These are phyloP conservation scores for Nemapogon koenigi DNA, from an alignment of 2,888 invertebrate species.

Conservation along the genomic window DNA sequence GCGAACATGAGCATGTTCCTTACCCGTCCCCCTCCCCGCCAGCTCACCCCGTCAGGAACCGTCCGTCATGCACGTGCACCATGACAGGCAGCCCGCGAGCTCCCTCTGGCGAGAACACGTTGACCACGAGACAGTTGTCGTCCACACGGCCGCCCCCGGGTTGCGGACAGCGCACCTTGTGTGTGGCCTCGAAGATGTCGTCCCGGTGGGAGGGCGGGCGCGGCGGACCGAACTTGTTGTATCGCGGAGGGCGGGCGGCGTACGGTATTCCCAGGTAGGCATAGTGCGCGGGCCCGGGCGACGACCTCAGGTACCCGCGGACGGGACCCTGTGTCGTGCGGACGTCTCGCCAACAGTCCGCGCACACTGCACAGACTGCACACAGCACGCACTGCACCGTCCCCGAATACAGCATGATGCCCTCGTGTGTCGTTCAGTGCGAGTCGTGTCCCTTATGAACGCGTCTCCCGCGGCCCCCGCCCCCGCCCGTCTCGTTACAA, in stretches of 20 bases:
- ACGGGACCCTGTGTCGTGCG: constrained; percentile 35
- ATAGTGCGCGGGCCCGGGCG: constrained; percentile 33
- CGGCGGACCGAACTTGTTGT: constrained; percentile 38
- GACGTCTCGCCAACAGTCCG: constrained; percentile 29
- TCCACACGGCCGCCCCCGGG: constrained; percentile 21
- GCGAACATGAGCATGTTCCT: neutral
- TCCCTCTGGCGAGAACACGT: constrained; percentile 40
- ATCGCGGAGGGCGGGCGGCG: constrained; percentile 32
- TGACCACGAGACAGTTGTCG: constrained; percentile 49
- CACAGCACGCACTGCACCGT: constrained; percentile 9
- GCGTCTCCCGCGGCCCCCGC: no score
- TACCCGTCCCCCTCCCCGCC: neutral
- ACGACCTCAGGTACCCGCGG: constrained; percentile 37
- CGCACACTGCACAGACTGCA: constrained; percentile 14
- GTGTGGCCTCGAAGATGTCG: constrained; percentile 47
- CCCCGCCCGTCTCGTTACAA: no score
- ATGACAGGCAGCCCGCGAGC: constrained; percentile 29
- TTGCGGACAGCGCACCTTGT: constrained; percentile 42
- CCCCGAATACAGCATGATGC: no score
- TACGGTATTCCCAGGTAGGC: constrained; percentile 49
- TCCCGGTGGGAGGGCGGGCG: constrained; percentile 37
- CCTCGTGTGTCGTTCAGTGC: no score
- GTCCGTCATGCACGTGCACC: constrained; percentile 52
- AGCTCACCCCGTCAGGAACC: constrained; percentile 24
- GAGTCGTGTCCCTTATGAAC: no score